Base-by-base conservation (phyloP, 2,113 vertebrate genomes). In the Pseudopodoces humilis region DNA sequence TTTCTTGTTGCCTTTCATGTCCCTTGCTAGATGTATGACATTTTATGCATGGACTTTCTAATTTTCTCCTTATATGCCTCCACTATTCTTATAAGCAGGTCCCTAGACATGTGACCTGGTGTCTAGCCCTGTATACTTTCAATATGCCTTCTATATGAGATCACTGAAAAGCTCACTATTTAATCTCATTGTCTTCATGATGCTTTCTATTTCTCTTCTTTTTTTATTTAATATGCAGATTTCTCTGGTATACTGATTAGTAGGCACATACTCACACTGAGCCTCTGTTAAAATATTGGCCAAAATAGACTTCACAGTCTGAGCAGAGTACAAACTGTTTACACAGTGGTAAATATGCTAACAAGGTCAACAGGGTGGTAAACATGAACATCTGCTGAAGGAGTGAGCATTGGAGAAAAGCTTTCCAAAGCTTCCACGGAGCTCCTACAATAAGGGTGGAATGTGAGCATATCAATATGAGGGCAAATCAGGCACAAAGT, bases 11-110 rank as follows among this genome's bases (percentile, higher is more conserved):
- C 31, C 19, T 92, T 83, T 90, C 22, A 68, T 60, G 23, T 84
- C 64, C 72, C 83, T 89, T 89, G 87, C 43, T 89, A 81, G 60
- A 63, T 81, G 11, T 41, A 63, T 90, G 92, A 86, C 71, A 93
- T 95, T 95, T 97, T 86, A 67, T 86, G 80, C 83, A 74, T 22
- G 33, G 39, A 9, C 30, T 96, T 95, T 71, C 68, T 78, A n/a
- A 94, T 92, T 92, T 94, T 74, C 76, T 93, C 39, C 13, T 93
- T 77, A 50, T 63, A 86, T 78, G 33, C 56, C 72, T 88, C 64
- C 82, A 63, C 27, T 92, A 68, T 90, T 94, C 64, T 92, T 56
- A 74, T 16, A 74, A 39, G 72, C 59, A 78, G 30, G 33, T 96
- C 47, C 84, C 87, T n/a, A 64, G 92, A 75, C 39, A 44, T 23